A percentile compares a stretch with the other conserved stretches of the same genome.
Conservation (phyloP, 1,140 invertebrate species). For the Drosophila takahashii region DNA sequence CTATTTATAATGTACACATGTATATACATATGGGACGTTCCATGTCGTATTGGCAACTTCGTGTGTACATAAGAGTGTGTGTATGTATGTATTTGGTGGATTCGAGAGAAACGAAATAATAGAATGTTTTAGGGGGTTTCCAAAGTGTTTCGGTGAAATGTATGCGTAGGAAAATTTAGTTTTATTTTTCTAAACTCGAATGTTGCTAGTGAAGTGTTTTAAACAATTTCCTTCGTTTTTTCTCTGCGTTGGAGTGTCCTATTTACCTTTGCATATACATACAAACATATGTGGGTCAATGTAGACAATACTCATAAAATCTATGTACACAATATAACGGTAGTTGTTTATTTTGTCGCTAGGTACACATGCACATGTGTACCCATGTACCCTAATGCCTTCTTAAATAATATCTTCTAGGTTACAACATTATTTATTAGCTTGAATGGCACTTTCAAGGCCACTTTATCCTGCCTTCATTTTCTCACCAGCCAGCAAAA, state of each 20-base stretch:
- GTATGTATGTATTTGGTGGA: conserved; percentile 3
- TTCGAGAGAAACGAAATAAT: background rate
- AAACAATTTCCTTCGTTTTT: background rate
- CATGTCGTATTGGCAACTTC: conserved; percentile 10
- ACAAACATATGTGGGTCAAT: conserved; percentile 32
- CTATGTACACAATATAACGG: conserved; percentile 20
- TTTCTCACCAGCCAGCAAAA: conserved; percentile 1
- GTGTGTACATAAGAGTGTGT: conserved; percentile 8
- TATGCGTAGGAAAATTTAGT: background rate
- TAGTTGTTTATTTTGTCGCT: conserved; percentile 20
- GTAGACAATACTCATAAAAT: conserved; percentile 20
- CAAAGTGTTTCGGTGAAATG: background rate
- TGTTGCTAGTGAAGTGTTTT: background rate
- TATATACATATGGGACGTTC: conserved; percentile 1
- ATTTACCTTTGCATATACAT: conserved; percentile 1
- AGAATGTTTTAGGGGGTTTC: background rate
- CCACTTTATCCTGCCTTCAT: background rate
- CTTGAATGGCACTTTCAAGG: conserved; percentile 1
- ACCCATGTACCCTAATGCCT: background rate
- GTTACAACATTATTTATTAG: conserved; percentile 8
- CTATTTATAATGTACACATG: background rate
- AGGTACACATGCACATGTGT: background rate
- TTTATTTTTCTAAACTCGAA: background rate
- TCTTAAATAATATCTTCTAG: background rate
- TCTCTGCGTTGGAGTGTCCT: background rate